Percentiles rank a stretch among this genome's conserved stretches.
phyloP scores from a whole-genome alignment of 2,888 invertebrate genomes.

The Lamellibrachia columna region DNA sequence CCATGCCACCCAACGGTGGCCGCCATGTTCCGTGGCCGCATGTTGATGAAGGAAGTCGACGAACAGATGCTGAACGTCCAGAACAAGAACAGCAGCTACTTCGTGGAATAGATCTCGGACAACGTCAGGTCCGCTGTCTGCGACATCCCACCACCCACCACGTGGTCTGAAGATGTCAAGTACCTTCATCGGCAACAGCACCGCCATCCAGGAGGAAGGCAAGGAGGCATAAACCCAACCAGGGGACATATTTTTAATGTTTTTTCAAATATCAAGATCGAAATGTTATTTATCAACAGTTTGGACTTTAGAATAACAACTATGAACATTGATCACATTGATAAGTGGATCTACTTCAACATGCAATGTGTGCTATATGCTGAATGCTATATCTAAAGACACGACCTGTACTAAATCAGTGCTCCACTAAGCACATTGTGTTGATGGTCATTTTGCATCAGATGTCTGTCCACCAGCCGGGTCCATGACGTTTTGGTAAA shows the following conservation, averaged over 20 bases:
- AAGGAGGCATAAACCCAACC: not conserved
- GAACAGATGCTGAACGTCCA: conserved; percentile 93
- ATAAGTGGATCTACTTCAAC: not conserved
- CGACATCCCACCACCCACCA: conserved; percentile 89
- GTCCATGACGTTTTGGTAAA: too few relatives aligned
- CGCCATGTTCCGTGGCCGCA: conserved; percentile 86
- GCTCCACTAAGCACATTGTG: not conserved
- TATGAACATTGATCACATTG: not conserved
- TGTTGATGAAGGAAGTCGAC: conserved; percentile 95
- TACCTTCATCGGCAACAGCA: conserved; percentile 80
- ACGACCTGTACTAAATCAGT: not conserved
- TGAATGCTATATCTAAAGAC: not conserved
- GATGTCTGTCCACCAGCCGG: not conserved
- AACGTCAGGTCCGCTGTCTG: conserved; percentile 91
- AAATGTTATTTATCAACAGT: not conserved
- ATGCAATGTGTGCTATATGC: not conserved
- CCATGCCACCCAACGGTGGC: conserved; percentile 88
- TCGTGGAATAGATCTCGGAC: conserved; percentile 91
- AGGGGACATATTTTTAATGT: not conserved
- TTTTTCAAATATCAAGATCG: not conserved
- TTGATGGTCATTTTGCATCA: not conserved
- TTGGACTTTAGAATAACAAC: not conserved
- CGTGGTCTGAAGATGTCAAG: conserved; percentile 88
- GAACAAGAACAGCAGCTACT: conserved; percentile 89
- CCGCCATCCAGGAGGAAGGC: conserved; percentile 58